Evolutionary conservation across 2,797 vertebrate species (phyloP).

Genomic region (Sebastes iracundus): DNA sequence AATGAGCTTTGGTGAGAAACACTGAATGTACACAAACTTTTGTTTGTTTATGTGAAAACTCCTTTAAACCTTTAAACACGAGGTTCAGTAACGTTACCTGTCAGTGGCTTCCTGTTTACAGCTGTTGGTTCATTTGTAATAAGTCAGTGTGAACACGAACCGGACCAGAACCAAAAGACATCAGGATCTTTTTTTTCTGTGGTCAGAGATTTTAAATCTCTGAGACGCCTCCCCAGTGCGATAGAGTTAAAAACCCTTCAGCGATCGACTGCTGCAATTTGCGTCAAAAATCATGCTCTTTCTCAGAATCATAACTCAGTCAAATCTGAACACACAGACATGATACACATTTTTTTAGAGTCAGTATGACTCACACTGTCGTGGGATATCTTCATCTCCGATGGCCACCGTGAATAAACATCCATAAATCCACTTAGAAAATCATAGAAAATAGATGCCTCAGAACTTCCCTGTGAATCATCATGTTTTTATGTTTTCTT

Average conservation of each 20-base stretch:
- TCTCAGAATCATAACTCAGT: background rate
- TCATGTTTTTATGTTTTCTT: background rate
- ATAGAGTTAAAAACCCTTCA: too few species aligned
- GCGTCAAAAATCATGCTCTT: accelerated
- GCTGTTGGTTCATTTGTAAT: background rate
- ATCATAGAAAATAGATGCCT: too few species aligned
- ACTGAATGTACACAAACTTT: background rate
- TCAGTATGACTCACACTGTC: background rate
- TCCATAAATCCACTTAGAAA: too few species aligned
- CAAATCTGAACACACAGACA: background rate
- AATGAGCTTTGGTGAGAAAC: background rate
- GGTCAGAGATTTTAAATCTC: too few species aligned
- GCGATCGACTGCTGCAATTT: background rate
- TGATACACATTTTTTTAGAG: background rate
- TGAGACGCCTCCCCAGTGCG: too few species aligned
- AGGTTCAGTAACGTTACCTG: too few species aligned
- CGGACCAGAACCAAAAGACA: background rate
- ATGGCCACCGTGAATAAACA: too few species aligned
- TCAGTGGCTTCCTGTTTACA: background rate
- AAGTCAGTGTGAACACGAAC: background rate
- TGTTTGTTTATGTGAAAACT: background rate
- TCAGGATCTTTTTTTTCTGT: too few species aligned
- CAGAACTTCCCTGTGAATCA: too few species aligned
- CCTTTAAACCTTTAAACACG: too few species aligned
- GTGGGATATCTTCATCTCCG: too few species aligned